Evolutionary conservation across 1,140 invertebrate species (phyloP), one percentile per base, ranked within the genome.

Genomic region (Pogonomyrmex californicus): DNA sequence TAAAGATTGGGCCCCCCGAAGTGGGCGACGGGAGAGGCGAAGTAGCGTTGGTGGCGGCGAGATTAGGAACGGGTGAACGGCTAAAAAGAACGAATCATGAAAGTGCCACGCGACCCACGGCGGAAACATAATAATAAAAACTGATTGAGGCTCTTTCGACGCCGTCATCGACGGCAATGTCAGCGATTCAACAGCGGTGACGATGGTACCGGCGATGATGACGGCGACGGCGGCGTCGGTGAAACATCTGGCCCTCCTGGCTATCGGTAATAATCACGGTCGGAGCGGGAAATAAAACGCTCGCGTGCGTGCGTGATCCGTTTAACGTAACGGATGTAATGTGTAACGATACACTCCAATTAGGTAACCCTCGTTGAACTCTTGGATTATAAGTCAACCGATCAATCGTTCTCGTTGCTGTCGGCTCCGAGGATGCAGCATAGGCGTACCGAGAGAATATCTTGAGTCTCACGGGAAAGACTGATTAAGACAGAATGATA

Each of bases 231-330:
- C 51, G 41, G 65, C 44, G 58, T 83, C 85, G 68, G 70, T 36
- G 78, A 12, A 92, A 93, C 92, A 93, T 93, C 92, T 93, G 92
- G 92, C 91, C 91, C 91, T 90, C 89, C 91, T 90, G 90, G 87
- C 92, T 75, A 91, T 91, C 91, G 91, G 86, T 86, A 66, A 86
- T 92, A 92, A 92, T 93, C 92, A 92, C 87, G 62, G 78, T 79
- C 81, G 75, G 79, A 66, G 86, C 87, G 85, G 85, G 86, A 86
- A 92, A 91, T 89, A 88, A 88, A 91, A 88, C 82, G 68, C 86
- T 91, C 66, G 47, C 82, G 75, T 77, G 73, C 76, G 85, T 86
- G 89, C 87, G 86, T 77, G 86, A 90, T 90, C 88, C 88, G 44
- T 90, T 90, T 90, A 90, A 87, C 88, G 75, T 90, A 90, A 87